Percentiles rank a stretch among this genome's conserved stretches.
Evolutionary conservation across 2,113 vertebrate genomes (phyloP).

Genomic region (Antigone vipio): DNA sequence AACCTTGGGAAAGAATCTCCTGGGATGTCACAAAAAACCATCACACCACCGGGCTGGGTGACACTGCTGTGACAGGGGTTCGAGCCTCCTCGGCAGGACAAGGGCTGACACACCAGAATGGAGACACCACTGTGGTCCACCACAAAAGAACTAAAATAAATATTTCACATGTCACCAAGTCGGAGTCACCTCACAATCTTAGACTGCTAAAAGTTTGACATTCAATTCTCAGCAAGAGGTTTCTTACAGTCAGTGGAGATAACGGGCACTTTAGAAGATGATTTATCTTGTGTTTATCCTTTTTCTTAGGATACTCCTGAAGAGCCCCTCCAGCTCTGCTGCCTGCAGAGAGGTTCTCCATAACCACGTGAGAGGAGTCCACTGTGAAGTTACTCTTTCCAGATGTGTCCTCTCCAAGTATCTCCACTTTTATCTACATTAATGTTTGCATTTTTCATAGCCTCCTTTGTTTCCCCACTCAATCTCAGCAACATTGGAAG

Average conservation of each 20-base stretch:
- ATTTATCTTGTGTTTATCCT: not conserved
- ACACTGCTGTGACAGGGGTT: not conserved
- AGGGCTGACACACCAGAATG: not conserved
- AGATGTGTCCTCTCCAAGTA: not conserved
- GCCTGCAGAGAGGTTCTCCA: not conserved
- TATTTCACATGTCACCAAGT: not conserved
- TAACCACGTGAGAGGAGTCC: accelerated
- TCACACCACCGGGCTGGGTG: accelerated
- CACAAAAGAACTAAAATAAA: not conserved
- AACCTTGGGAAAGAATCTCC: not conserved
- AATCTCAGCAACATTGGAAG: accelerated
- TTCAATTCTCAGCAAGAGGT: not conserved
- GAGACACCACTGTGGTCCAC: not conserved
- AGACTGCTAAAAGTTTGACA: not conserved
- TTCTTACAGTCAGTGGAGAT: not conserved
- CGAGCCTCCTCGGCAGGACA: not conserved
- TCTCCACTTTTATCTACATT: not conserved
- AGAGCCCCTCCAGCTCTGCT: not conserved
- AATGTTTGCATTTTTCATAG: not conserved
- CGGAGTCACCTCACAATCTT: not conserved
- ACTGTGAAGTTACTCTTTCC: not conserved
- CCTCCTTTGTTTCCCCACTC: not conserved
- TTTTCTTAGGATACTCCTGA: not conserved
- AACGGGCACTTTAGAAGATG: not conserved
- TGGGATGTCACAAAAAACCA: not conserved